phyloP scores from a whole-genome alignment of 2,797 vertebrate species.

The Callimico goeldii region DNA sequence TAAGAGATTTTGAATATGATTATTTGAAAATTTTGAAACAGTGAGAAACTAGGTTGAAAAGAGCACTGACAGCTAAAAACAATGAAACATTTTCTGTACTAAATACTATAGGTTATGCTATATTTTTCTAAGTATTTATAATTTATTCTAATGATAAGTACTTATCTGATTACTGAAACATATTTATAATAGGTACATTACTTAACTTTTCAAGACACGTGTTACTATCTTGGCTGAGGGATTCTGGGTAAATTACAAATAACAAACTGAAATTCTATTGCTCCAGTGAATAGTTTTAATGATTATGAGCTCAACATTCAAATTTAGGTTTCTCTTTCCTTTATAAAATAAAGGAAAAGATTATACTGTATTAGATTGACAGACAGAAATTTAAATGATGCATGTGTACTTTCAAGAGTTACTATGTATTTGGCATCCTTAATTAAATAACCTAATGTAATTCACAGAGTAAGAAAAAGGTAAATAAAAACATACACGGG shows the following conservation, averaged over 20 bases:
- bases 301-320: slow-evolving; percentile 32
- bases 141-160: slow-evolving; percentile 69
- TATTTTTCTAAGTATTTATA: slow-evolving; percentile 57
- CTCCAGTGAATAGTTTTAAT: background rate
- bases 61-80: slow-evolving; percentile 36
- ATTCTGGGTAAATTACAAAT: background rate
- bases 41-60: slow-evolving; percentile 58
- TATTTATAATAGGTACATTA: slow-evolving; percentile 50
- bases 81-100: slow-evolving; percentile 29
- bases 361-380: slow-evolving; percentile 27
- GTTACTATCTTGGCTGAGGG: background rate
- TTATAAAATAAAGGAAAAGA: background rate
- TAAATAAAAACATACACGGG: slow-evolving; percentile 38
- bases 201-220: slow-evolving; percentile 65
- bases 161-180: slow-evolving; percentile 71
- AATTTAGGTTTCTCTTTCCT: slow-evolving; percentile 35
- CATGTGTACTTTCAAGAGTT: slow-evolving; percentile 17
- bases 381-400: slow-evolving; percentile 58
- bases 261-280: slow-evolving; percentile 18
- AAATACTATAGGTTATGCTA: slow-evolving; percentile 80
- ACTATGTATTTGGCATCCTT: slow-evolving; percentile 51
- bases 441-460: slow-evolving; percentile 58
- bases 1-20: slow-evolving; percentile 63
- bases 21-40: slow-evolving; percentile 56
- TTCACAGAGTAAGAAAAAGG: slow-evolving; percentile 20